Evolutionary conservation across 2,113 vertebrate genomes (phyloP), one percentile per base, ranked within the genome.

Genomic region (Malurus elegans): DNA sequence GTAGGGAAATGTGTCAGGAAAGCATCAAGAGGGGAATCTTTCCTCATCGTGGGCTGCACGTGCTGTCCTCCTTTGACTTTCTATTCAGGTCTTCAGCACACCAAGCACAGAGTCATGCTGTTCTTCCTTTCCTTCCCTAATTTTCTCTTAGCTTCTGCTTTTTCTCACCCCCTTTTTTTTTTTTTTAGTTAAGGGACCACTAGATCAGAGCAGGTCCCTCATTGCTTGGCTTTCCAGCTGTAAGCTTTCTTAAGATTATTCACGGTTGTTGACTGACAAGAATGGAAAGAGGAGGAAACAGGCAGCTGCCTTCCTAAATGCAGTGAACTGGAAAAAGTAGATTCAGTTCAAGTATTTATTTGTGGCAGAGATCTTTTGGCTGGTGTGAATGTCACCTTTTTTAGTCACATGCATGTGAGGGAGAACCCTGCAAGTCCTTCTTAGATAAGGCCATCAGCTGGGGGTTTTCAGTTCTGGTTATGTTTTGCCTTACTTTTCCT

Each of bases 171-270:
- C 79, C 67, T 3, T 13, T 4, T 4, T 23, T 74, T 40, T 12
- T 9, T 48, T 78, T 82, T 76, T 0, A 14, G 4, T 26, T 45
- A 28, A 42, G n/a, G 28, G 16, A 17, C 18, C 67, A 1, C 3
- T 15, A 62, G 54, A n/a, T 65, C 73, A 79, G 84, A 92, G 45
- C 17, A 53, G 44, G 24, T 69, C n/a, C 58, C 38, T 86, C 4
- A 2, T 80, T 60, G 26, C 34, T 36, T 62, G 70, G 18, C 45
- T 90, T 65, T 88, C 50, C 54, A 87, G 66, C 51, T 88, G 26
- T 70, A 70, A 92, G 28, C 44, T 93, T 65, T 83, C 74, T 86
- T 67, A 32, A 64, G 62, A 83, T 93, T 96, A 72, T 91, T 95
- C 56, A 80, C 0, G 4, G 80, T 90, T 88, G 56, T 88, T 95